Conservation (phyloP, 2,113 vertebrate species). For the Sula dactylatra region DNA sequence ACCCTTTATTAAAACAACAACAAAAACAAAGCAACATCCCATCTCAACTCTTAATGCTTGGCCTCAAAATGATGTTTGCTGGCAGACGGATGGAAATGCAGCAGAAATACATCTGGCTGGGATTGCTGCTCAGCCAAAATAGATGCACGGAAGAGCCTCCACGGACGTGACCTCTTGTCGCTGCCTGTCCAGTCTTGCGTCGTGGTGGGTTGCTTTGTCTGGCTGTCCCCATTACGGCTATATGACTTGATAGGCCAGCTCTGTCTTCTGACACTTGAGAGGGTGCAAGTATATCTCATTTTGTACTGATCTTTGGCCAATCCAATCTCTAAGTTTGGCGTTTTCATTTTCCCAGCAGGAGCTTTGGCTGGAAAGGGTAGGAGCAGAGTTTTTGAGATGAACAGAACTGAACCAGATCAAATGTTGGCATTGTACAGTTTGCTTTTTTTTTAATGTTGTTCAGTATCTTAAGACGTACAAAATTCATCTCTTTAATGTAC, state of each 20-base stretch:
- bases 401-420: background rate
- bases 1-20: background rate
- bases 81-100: background rate
- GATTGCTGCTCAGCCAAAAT: background rate
- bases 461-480: background rate
- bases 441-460: background rate
- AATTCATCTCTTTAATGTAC: background rate
- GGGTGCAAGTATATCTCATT: background rate
- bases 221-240: background rate
- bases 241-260: background rate
- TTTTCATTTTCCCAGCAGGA: background rate
- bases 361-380: background rate
- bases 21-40: background rate
- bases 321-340: background rate
- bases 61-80: background rate
- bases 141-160: background rate
- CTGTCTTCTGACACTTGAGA: background rate
- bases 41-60: background rate
- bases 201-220: background rate
- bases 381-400: background rate
- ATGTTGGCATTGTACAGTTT: background rate
- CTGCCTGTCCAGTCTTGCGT: background rate
- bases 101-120: background rate
- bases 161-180: accelerated
- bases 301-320: background rate